A percentile compares a stretch with the other conserved stretches of the same genome.
Conservation (phyloP, 92 coral and sea anemone genomes). For the Blastomussa wellsi region DNA sequence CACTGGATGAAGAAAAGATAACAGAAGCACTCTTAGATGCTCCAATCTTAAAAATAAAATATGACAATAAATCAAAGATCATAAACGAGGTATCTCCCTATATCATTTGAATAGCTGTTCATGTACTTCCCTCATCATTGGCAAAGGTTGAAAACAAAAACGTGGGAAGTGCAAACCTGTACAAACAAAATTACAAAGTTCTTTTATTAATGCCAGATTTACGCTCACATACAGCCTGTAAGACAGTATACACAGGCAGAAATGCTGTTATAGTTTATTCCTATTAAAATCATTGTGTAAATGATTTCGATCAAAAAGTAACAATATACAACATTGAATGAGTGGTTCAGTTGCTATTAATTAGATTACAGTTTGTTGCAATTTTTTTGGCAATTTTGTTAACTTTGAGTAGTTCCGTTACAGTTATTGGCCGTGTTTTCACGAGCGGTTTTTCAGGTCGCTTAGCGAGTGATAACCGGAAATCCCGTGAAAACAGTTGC, state of each 20-base stretch:
- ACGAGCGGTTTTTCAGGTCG: too few relatives aligned
- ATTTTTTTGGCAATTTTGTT: background rate
- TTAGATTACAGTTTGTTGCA: background rate
- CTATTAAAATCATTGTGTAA: background rate
- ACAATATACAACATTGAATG: background rate
- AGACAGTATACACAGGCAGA: background rate
- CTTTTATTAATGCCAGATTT: background rate
- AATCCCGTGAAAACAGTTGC: too few relatives aligned
- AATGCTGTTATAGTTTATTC: background rate
- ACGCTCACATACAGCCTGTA: background rate
- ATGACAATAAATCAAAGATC: constrained; percentile 54
- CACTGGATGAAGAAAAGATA: constrained; percentile 42
- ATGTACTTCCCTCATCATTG: constrained; percentile 1
- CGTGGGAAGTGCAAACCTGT: constrained; percentile 3
- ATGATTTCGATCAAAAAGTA: background rate
- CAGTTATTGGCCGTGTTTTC: constrained; percentile 9
- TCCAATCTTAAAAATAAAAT: constrained; percentile 31
- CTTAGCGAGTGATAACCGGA: too few relatives aligned
- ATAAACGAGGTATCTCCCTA: constrained; percentile 27
- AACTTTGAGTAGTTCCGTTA: background rate
- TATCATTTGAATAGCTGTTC: constrained; percentile 7
- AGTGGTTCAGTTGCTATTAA: constrained; percentile 1
- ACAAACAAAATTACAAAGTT: background rate
- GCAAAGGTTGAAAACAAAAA: constrained; percentile 1
- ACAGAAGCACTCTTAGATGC: constrained; percentile 41